Evolutionary conservation across 1,140 invertebrate genomes (phyloP).

Genomic region (Tetragonula clypearis): DNA sequence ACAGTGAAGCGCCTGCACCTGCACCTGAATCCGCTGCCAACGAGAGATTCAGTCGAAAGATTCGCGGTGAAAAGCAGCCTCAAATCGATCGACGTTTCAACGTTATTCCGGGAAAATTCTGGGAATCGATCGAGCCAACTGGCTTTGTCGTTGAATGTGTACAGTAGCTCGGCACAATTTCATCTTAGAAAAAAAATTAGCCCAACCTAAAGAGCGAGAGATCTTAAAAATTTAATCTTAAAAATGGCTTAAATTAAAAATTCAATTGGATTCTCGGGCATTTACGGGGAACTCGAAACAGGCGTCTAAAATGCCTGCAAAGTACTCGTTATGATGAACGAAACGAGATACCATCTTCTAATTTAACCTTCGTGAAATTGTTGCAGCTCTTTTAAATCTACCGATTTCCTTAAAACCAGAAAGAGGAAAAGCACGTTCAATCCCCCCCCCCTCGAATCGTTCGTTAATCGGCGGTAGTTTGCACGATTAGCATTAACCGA

Average conservation of each 20-base stretch:
- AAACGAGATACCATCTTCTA: too few species aligned
- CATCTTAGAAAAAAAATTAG: too few species aligned
- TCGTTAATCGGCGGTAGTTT: conserved; percentile 18
- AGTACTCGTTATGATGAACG: too few species aligned
- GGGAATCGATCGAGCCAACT: background rate
- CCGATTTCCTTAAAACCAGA: background rate
- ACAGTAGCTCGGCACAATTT: too few species aligned
- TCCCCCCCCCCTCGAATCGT: background rate
- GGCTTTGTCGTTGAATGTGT: background rate
- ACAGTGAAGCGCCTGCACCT: conserved; percentile 54
- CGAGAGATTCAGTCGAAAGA: conserved; percentile 26
- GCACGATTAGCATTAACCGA: conserved; percentile 8
- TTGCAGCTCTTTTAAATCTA: too few species aligned
- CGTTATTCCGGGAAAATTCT: background rate
- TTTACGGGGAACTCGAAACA: too few species aligned
- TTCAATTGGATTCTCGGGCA: too few species aligned
- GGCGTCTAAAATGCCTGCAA: too few species aligned
- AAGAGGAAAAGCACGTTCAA: background rate
- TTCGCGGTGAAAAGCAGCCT: background rate
- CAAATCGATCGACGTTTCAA: background rate
- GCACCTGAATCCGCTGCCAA: conserved; percentile 22
- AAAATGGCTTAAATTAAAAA: too few species aligned
- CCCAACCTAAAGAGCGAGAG: too few species aligned
- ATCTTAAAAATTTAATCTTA: too few species aligned
- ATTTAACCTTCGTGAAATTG: too few species aligned